phyloP scores from a whole-genome alignment of 1,140 invertebrate species.

The Hetaerina americana region DNA sequence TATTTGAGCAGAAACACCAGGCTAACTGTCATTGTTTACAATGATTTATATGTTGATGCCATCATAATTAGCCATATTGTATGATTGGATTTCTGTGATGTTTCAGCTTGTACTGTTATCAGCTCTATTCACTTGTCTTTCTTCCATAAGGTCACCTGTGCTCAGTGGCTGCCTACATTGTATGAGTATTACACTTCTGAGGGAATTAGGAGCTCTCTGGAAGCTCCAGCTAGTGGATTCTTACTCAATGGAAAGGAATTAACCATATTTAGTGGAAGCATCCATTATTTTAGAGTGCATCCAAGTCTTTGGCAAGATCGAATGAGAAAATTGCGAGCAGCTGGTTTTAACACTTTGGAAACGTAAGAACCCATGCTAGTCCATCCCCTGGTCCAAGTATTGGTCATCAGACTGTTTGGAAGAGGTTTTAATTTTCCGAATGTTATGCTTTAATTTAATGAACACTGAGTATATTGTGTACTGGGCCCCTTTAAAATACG shows the following conservation, averaged over 20 bases:
- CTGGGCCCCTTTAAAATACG: too few relatives aligned
- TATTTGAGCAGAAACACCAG: too few relatives aligned
- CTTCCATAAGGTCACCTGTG: background rate
- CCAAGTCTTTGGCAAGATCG: slow-evolving; percentile 36
- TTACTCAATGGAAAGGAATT: slow-evolving; percentile 26
- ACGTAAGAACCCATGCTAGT: slow-evolving; percentile 12
- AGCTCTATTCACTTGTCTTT: too few relatives aligned
- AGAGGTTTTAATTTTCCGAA: background rate
- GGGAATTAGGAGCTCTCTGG: slow-evolving; percentile 18
- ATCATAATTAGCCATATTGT: too few relatives aligned
- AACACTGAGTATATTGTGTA: background rate
- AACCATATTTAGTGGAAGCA: slow-evolving; percentile 30
- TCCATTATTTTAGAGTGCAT: slow-evolving; percentile 40
- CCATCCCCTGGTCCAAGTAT: too few relatives aligned
- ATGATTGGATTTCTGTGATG: too few relatives aligned
- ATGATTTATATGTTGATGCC: too few relatives aligned
- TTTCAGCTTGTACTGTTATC: too few relatives aligned
- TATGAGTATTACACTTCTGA: slow-evolving; percentile 22
- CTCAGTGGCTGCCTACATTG: slow-evolving; percentile 15
- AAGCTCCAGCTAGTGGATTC: slow-evolving; percentile 19
- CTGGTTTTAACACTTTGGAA: background rate
- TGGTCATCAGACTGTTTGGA: background rate
- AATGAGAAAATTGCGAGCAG: slow-evolving; percentile 35
- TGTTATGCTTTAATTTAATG: background rate
- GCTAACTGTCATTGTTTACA: too few relatives aligned